Percentiles rank a stretch among this genome's conserved stretches.
Evolutionary conservation across 23 tunicate genomes (phyloP).

Genomic region (Styela clava): DNA sequence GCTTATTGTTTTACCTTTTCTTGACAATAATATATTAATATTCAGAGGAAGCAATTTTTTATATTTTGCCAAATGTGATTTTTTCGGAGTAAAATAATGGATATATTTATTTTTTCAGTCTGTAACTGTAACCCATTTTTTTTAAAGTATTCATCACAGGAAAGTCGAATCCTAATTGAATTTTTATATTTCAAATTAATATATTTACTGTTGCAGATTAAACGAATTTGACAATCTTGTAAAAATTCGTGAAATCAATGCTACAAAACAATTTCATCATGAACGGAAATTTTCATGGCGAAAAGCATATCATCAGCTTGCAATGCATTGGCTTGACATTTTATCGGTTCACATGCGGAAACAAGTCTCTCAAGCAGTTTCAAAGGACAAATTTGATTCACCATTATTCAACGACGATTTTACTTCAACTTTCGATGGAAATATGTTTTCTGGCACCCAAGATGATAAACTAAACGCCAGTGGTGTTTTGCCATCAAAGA

Average conservation of each 20-base stretch:
- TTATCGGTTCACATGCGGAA: slow-evolving; percentile 17
- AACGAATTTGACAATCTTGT: slow-evolving; percentile 15
- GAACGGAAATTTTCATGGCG: slow-evolving; percentile 3
- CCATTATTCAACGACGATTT: background rate
- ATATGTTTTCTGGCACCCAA: background rate
- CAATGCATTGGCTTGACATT: slow-evolving; percentile 32
- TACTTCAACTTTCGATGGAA: background rate
- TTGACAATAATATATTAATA: no score
- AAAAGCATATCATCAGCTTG: slow-evolving; percentile 12
- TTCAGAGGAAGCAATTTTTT: no score
- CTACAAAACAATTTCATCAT: background rate
- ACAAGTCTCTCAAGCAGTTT: slow-evolving; percentile 4
- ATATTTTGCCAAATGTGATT: no score
- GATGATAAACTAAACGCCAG: background rate
- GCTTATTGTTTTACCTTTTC: no score
- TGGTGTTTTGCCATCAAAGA: background rate
- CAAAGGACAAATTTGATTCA: background rate
- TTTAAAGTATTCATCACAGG: no score
- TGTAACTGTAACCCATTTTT: no score
- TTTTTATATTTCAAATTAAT: no score
- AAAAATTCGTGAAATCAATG: background rate
- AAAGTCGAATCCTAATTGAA: no score
- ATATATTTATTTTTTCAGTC: no score
- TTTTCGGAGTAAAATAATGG: no score
- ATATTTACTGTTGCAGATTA: slow-evolving; percentile 1